phyloP scores from a whole-genome alignment of 2,113 vertebrate species.

The Crotalus helleri region DNA sequence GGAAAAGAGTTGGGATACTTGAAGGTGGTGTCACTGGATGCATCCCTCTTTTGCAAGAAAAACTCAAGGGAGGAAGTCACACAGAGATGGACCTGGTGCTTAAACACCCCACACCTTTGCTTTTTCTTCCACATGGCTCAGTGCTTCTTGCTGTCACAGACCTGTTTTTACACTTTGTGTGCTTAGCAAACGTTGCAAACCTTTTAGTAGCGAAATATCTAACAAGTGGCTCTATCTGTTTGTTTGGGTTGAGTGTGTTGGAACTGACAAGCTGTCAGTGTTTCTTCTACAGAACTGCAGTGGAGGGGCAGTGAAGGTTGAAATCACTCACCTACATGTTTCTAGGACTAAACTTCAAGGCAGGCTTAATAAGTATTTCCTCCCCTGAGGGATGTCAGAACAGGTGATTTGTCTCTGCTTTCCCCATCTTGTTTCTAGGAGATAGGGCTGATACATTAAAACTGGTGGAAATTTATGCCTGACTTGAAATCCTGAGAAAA shows the following conservation, averaged over 20 bases:
- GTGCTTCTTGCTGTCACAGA: background rate
- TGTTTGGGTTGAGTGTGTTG: background rate
- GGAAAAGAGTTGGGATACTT: background rate
- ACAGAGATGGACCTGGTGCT: background rate
- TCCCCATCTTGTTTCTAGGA: conserved; percentile 30
- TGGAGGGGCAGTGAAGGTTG: background rate
- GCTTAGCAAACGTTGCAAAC: background rate
- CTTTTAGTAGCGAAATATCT: background rate
- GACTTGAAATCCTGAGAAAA: conserved; percentile 18
- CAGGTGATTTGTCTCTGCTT: conserved; percentile 27
- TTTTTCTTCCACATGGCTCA: background rate
- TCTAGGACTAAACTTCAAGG: conserved; percentile 15
- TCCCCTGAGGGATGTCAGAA: conserved; percentile 25
- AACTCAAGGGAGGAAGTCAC: background rate
- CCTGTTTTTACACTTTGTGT: background rate
- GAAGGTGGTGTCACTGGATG: background rate
- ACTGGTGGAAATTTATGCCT: conserved; percentile 32
- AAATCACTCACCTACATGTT: background rate
- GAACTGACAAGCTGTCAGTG: background rate
- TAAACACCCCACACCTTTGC: background rate
- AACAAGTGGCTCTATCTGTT: background rate
- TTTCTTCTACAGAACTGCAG: conserved; percentile 20
- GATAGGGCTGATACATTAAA: conserved; percentile 29
- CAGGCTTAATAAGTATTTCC: conserved; percentile 28
- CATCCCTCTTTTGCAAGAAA: background rate